Conservation (phyloP, 2,797 vertebrate species). For the Synanceia verrucosa region DNA sequence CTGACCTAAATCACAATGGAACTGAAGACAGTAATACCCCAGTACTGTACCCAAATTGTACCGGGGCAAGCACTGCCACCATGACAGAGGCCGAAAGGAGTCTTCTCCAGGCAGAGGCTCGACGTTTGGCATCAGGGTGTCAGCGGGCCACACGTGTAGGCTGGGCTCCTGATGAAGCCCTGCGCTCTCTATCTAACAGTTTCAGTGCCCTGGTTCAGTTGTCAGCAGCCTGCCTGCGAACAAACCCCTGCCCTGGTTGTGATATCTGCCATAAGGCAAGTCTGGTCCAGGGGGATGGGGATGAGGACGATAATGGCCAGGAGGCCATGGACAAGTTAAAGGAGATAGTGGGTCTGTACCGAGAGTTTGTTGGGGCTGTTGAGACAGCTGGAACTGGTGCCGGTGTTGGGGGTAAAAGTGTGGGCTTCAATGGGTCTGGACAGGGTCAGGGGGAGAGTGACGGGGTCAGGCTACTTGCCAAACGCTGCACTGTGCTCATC, state of each 20-base stretch:
- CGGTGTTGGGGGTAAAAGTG: slow-evolving; percentile 49
- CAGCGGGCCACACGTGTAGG: slow-evolving; percentile 90
- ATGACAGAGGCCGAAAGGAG: slow-evolving; percentile 87
- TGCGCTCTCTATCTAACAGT: slow-evolving; percentile 85
- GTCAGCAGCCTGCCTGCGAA: slow-evolving; percentile 88
- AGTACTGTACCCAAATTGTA: slow-evolving; percentile 40
- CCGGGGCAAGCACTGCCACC: slow-evolving; percentile 65
- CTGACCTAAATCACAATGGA: slow-evolving; percentile 74
- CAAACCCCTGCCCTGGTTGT: slow-evolving; percentile 87
- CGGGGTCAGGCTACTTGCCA: slow-evolving; percentile 87
- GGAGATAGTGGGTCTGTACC: slow-evolving; percentile 90
- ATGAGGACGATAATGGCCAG: slow-evolving; percentile 62
- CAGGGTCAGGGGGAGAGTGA: slow-evolving; percentile 79
- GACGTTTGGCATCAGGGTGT: slow-evolving; percentile 89
- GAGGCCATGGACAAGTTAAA: slow-evolving; percentile 87
- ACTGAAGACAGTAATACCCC: slow-evolving; percentile 34
- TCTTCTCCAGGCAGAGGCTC: slow-evolving; percentile 88
- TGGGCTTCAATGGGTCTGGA: slow-evolving; percentile 51
- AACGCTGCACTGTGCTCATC: slow-evolving; percentile 93
- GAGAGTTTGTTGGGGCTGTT: slow-evolving; percentile 90
- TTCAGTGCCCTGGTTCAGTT: slow-evolving; percentile 91
- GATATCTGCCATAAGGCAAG: slow-evolving; percentile 73
- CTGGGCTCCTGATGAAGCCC: slow-evolving; percentile 89
- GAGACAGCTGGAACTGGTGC: slow-evolving; percentile 79
- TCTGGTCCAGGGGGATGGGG: slow-evolving; percentile 24